These are phyloP conservation scores for Acropora tenuis DNA, from an alignment of 64 coral and sea anemone genomes.

Conservation along the genomic window DNA sequence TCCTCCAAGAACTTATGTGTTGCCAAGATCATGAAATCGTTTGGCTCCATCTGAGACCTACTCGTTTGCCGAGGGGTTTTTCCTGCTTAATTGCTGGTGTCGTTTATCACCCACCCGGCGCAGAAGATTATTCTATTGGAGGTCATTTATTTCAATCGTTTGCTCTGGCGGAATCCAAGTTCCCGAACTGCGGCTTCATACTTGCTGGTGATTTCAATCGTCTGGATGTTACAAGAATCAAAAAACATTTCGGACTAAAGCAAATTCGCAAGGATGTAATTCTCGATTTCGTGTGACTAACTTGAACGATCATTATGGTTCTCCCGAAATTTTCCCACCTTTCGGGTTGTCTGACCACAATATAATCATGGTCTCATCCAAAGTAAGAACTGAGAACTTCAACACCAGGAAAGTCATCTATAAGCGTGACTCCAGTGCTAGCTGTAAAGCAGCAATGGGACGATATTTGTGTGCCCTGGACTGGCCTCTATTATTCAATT, in stretches of 20 bases:
- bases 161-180: neutral
- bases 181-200: constrained; percentile 17
- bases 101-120: constrained; percentile 28
- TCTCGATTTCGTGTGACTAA: neutral
- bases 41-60: constrained; percentile 37
- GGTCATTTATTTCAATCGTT: constrained; percentile 37
- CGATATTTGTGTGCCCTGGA: constrained; percentile 17
- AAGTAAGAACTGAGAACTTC: too few relatives aligned
- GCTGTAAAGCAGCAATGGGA: constrained; percentile 42
- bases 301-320: too few relatives aligned
- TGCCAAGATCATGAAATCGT: constrained; percentile 24
- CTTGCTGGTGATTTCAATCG: constrained; percentile 63
- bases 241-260: constrained; percentile 42
- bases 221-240: constrained; percentile 21
- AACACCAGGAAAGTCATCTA: neutral
- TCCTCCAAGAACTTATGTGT: constrained; percentile 12
- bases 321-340: too few relatives aligned
- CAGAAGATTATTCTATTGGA: neutral
- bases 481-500: constrained; percentile 32
- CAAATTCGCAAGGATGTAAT: constrained; percentile 41
- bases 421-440: constrained; percentile 35
- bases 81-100: constrained; percentile 12
- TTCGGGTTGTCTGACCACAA: neutral
- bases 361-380: too few relatives aligned
- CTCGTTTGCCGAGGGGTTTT: constrained; percentile 9